Base-by-base conservation (phyloP, 2,888 invertebrate species). In the Epinotia brunnichana region DNA sequence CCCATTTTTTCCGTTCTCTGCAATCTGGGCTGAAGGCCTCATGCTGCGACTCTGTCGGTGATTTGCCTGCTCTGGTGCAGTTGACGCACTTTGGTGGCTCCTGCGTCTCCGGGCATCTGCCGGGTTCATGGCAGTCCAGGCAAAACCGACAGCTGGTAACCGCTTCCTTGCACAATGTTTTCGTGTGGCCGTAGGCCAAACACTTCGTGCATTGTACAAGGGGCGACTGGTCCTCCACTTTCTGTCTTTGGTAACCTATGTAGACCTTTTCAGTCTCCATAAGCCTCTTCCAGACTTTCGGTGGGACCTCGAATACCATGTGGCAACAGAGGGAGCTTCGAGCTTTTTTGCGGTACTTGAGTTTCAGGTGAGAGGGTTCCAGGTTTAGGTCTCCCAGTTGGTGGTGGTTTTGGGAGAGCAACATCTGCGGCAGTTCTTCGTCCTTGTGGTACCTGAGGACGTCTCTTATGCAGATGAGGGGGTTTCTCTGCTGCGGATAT, bases 201-300 rank as follows among this genome's bases (percentile, higher is more conserved):
- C 48, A 51, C n/a, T 54, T 63, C 44, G 68, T 57, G 10, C 35
- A 39, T n/a, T n/a, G n/a, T n/a, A n/a, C n/a, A n/a, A n/a, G n/a
- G n/a, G n/a, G n/a, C n/a, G n/a, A 51, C n/a, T 51, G 51, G 7
- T 51, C 51, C 17, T 51, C 51, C 51, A 51, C 51, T n/a, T 51
- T 51, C 51, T 51, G 51, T 11, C 54, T 54, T 21, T 54, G 17
- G 7, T 10, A 11, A 9, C 54, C 54, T 54, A 54, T 54, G 21
- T 54, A 54, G 11, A 54, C 54, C 11, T 19, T 54, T 19, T 21
- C 54, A 3, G 54, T 21, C 21, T 54, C 54, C 54, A 54, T 21
- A 21, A 54, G 21, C 9, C 54, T 54, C 21, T 17, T 21, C 54
- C 54, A 54, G 54, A 21, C 17, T 54, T 19, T 3, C n/a, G n/a